Conservation (phyloP, 2,113 vertebrate genomes). For the Sceloporus tristichus region DNA sequence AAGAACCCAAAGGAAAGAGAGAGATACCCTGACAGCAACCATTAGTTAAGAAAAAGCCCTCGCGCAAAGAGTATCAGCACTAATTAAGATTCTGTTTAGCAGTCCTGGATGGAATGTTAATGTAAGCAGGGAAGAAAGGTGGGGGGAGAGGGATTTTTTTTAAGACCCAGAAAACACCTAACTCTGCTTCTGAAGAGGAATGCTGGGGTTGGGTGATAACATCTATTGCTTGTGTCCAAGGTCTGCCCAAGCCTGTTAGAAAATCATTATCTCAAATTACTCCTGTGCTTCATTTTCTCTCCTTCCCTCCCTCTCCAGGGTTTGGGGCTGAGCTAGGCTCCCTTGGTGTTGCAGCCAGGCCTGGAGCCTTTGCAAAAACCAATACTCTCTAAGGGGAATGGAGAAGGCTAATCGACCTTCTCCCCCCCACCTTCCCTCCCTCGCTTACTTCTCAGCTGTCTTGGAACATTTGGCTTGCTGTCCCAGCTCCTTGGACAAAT, state of each 20-base stretch:
- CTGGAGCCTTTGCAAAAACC: slow-evolving; percentile 78
- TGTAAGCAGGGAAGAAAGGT: slow-evolving; percentile 76
- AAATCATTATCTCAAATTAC: slow-evolving; percentile 88
- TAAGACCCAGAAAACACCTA: background rate
- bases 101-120: slow-evolving; percentile 84
- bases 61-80: slow-evolving; percentile 80
- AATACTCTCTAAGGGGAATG: slow-evolving; percentile 84
- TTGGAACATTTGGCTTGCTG: slow-evolving; percentile 73
- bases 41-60: slow-evolving; percentile 80
- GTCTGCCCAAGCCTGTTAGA: slow-evolving; percentile 82
- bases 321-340: slow-evolving; percentile 71
- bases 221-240: slow-evolving; percentile 83
- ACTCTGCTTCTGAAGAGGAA: slow-evolving; percentile 80
- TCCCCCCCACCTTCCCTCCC: slow-evolving; percentile 74
- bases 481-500: slow-evolving; percentile 77
- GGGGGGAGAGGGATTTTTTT: slow-evolving; percentile 21
- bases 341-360: slow-evolving; percentile 75
- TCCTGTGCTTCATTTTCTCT: slow-evolving; percentile 72
- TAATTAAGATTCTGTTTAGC: slow-evolving; percentile 88
- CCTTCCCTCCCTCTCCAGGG: slow-evolving; percentile 55
- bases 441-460: slow-evolving; percentile 40
- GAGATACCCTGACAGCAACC: slow-evolving; percentile 75
- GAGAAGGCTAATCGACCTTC: slow-evolving; percentile 77
- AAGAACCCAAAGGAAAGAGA: slow-evolving; percentile 68
- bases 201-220: slow-evolving; percentile 82